Conservation (phyloP, 2,888 invertebrate species). For the Chrysolina americana region DNA sequence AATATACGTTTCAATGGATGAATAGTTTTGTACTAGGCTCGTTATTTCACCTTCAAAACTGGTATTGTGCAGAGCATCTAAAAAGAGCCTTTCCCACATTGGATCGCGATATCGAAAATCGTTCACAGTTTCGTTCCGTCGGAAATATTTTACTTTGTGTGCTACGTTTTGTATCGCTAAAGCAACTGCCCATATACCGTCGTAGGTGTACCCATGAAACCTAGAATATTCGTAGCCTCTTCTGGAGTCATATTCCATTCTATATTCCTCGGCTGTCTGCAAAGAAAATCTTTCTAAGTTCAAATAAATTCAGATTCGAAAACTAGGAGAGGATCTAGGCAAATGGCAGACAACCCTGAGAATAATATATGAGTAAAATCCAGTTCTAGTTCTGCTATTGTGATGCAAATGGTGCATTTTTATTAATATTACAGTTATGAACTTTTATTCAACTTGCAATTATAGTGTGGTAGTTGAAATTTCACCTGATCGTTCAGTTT, state of each 20-base stretch:
- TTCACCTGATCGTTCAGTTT: too few relatives aligned
- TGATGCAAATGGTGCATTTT: too few relatives aligned
- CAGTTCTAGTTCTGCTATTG: too few relatives aligned
- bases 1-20: background rate
- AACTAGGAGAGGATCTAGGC: too few relatives aligned
- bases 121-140: constrained; percentile 83
- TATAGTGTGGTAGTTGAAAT: too few relatives aligned
- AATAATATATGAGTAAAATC: background rate
- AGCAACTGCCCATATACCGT: constrained; percentile 98
- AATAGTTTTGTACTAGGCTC: background rate
- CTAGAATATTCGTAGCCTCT: constrained; percentile 89
- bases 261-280: constrained; percentile 92
- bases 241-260: constrained; percentile 85
- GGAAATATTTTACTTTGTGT: constrained; percentile 77
- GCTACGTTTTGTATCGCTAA: constrained; percentile 93
- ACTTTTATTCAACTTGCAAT: too few relatives aligned
- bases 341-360: background rate
- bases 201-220: constrained; percentile 98
- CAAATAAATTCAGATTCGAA: too few relatives aligned
- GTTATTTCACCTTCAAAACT: constrained; percentile 89
- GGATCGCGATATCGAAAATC: constrained; percentile 90
- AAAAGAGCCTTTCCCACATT: constrained; percentile 88
- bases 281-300: constrained; percentile 54
- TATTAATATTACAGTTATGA: too few relatives aligned
- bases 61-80: constrained; percentile 91